Conservation (phyloP, 2,797 vertebrate genomes). For the Falco novaeseelandiae region DNA sequence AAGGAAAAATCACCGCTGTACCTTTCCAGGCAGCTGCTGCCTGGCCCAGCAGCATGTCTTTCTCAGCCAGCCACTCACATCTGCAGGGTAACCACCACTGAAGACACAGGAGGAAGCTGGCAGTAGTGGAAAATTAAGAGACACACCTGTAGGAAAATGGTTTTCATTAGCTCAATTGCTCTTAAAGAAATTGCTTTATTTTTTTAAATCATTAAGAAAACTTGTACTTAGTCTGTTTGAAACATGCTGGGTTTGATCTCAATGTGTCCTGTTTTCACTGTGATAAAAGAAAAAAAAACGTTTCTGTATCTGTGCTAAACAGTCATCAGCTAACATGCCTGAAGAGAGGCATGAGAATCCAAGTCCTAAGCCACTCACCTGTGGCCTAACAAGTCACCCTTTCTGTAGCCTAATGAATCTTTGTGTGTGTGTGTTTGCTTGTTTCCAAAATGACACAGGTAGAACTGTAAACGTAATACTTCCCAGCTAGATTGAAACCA, state of each 20-base stretch:
- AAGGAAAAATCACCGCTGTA: not conserved
- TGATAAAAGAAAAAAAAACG: not conserved
- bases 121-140: not conserved
- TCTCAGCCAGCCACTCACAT: not conserved
- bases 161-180: conserved; percentile 5
- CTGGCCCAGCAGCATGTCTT: not conserved
- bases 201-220: not conserved
- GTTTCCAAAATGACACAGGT: not conserved
- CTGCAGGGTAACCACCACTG: not conserved
- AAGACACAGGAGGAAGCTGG: not conserved
- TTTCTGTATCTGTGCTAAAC: not conserved
- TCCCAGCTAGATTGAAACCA: not conserved
- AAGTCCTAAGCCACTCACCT: not conserved
- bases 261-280: not conserved
- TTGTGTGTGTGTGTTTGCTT: not conserved
- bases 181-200: conserved; percentile 1
- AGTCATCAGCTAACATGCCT: not conserved
- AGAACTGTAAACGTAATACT: not conserved
- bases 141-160: not conserved
- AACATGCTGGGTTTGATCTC: not conserved
- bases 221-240: not conserved
- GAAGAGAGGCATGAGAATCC: not conserved
- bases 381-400: not conserved
- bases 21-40: not conserved
- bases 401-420: not conserved